Evolutionary conservation across 2,888 invertebrate genomes (phyloP), one percentile per base, ranked within the genome.

Genomic region (Cinara cedri): DNA sequence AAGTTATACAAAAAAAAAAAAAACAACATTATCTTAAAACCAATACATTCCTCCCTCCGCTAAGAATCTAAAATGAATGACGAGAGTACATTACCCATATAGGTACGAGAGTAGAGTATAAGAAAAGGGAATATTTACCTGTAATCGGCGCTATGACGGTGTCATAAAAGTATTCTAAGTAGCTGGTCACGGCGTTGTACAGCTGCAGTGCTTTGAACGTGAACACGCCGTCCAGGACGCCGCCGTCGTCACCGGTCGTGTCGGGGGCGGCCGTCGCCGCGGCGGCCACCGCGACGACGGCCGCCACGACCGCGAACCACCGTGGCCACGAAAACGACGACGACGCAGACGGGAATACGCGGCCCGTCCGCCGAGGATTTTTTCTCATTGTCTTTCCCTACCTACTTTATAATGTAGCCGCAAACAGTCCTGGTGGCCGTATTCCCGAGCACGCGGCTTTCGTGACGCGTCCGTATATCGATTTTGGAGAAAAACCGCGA

Each of bases 131-230:
- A 19, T n/a, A n/a, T 21, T 66, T 42, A 78, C 78, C 70, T 19
- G 78, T 16, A 21, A 78, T 57, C n/a, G 76, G 76, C 8, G 76
- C 76, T 42, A 78, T 60, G 66, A 78, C 46, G 8, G 21, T 21
- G 16, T 78, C 78, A 42, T 60, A 78, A 11, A 78, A 16, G 34
- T 68, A 78, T n/a, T 78, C 78, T 60, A 78, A 3, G 21, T 70
- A 78, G 60, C 68, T 49, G 78, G 78, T 21, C 21, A 78, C 49
- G 21, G 49, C 21, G 60, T 78, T 78, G 78, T 68, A 68, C n/a
- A 78, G 55, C 21, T 78, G 78, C 0, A 78, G 16, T 10, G 78
- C 78, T 60, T 2, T 70, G 49, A 60, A 78, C 49, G 78, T 57
- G 21, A 78, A 51, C 14, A 60, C 57, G 68, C 26, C 10, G 19